Evolutionary conservation across 2,797 vertebrate genomes (phyloP).

Genomic region (Lepus townsendii): DNA sequence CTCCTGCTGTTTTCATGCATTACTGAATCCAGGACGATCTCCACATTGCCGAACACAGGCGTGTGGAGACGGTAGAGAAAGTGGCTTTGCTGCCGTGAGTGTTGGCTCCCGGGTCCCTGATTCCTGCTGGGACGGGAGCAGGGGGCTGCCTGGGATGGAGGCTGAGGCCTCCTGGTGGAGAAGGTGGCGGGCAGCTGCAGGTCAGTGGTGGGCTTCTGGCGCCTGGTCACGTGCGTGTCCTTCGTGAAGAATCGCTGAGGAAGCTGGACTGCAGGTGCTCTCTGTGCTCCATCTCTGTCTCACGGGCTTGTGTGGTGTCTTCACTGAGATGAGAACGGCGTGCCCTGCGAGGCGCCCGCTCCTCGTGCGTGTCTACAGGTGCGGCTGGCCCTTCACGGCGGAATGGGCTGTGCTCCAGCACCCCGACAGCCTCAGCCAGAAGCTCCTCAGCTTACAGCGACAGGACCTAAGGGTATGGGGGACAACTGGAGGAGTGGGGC

Average conservation of each 20-base stretch:
- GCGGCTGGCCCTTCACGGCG: background rate
- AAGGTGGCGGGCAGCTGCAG: background rate
- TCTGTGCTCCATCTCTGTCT: background rate
- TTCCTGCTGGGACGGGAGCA: background rate
- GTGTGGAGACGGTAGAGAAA: background rate
- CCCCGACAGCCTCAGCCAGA: fast-evolving
- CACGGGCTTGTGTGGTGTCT: constrained; percentile 1
- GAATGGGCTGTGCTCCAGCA: background rate
- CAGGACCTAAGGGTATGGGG: background rate
- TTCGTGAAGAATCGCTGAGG: constrained; percentile 3
- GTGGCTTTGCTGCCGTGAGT: background rate
- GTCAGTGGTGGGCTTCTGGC: background rate
- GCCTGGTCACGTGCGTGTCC: background rate
- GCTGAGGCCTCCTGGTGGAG: background rate
- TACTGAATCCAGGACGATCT: background rate
- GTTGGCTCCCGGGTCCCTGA: background rate
- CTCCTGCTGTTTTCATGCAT: background rate
- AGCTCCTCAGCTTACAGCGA: background rate
- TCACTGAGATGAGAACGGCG: constrained; percentile 56
- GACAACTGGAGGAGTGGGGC: fast-evolving
- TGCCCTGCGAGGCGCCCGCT: background rate
- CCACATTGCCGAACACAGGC: background rate
- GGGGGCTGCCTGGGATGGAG: background rate
- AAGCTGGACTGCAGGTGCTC: constrained; percentile 32
- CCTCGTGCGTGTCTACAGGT: background rate